Evolutionary conservation across 2,113 vertebrate genomes (phyloP).

Genomic region (Euleptes europaea): DNA sequence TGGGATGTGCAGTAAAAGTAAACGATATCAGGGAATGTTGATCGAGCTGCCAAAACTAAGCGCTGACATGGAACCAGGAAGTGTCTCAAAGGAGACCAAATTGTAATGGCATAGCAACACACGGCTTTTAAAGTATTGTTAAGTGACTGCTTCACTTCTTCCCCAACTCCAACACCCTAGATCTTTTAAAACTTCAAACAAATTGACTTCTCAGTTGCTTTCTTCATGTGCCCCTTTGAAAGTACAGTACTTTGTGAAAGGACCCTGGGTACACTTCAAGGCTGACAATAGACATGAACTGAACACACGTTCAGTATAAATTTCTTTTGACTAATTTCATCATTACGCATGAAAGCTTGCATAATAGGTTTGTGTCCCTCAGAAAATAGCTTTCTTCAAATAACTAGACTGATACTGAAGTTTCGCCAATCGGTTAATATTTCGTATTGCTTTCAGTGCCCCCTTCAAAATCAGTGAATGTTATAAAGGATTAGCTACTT

Average conservation of each 20-base stretch:
- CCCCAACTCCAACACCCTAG: slow-evolving; percentile 64
- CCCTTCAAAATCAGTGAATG: slow-evolving; percentile 53
- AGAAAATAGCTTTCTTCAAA: slow-evolving; percentile 72
- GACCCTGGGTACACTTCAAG: slow-evolving; percentile 66
- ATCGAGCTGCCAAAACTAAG: slow-evolving; percentile 81
- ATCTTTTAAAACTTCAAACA: slow-evolving; percentile 50
- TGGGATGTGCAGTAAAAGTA: slow-evolving; percentile 80
- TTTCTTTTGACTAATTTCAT: slow-evolving; percentile 54
- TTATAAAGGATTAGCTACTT: slow-evolving; percentile 52
- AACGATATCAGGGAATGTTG: slow-evolving; percentile 81
- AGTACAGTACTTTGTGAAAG: slow-evolving; percentile 67
- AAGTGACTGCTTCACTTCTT: slow-evolving; percentile 71
- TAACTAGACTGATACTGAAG: slow-evolving; percentile 72
- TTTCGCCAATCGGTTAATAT: slow-evolving; percentile 71
- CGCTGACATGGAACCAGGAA: slow-evolving; percentile 80
- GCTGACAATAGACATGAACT: slow-evolving; percentile 71
- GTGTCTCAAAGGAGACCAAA: slow-evolving; percentile 81
- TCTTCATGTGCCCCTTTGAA: slow-evolving; percentile 67
- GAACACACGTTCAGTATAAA: slow-evolving; percentile 63
- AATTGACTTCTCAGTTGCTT: slow-evolving; percentile 62
- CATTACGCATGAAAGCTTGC: slow-evolving; percentile 65
- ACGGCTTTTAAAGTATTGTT: slow-evolving; percentile 58
- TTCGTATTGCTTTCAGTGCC: slow-evolving; percentile 53
- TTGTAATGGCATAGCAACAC: slow-evolving; percentile 71
- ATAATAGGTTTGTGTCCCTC: slow-evolving; percentile 66